Evolutionary conservation across 2,797 vertebrate species (phyloP).

Genomic region (Yasuhikotakia modesta): DNA sequence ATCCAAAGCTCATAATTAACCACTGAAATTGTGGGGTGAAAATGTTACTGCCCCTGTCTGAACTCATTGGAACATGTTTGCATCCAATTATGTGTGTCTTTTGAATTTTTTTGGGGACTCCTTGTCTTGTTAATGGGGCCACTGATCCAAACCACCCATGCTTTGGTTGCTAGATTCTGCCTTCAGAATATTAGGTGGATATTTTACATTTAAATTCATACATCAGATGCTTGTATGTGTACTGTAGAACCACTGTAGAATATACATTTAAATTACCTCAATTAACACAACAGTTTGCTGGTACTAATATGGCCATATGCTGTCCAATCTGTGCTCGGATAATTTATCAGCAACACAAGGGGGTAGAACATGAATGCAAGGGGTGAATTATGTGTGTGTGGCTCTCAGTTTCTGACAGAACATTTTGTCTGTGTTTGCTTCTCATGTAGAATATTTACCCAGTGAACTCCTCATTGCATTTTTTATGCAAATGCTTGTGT

Average conservation of each 20-base stretch:
- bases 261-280: neutral
- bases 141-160: neutral
- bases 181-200: neutral
- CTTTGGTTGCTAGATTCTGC: neutral
- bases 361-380: neutral
- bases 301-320: slow-evolving; percentile 13
- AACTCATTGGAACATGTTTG: no score
- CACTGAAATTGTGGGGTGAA: neutral
- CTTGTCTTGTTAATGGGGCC: no score
- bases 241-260: neutral
- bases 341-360: slow-evolving; percentile 45
- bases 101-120: no score
- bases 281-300: slow-evolving; percentile 11
- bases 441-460: neutral
- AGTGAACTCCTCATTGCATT: neutral
- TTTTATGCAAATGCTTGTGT: neutral
- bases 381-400: neutral
- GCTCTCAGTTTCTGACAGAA: neutral
- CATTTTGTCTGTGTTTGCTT: neutral
- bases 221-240: neutral
- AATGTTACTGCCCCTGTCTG: no score
- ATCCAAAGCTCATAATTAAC: neutral
- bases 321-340: slow-evolving; percentile 31
- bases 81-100: no score
- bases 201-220: neutral